Base-by-base conservation (phyloP, 2,888 invertebrate genomes). In the Epinotia nisella region DNA sequence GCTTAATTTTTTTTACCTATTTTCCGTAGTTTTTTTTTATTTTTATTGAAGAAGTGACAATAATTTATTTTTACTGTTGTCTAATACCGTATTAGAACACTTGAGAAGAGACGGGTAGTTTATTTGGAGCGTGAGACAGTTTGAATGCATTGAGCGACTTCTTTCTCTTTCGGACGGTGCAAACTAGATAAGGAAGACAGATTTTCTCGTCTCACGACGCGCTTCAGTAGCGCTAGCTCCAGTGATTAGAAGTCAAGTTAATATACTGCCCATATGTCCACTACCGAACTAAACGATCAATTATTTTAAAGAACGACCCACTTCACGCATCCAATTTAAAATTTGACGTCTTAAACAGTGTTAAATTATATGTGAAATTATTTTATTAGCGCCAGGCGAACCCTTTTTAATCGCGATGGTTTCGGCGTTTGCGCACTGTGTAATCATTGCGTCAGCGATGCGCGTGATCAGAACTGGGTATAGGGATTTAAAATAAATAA, bases 291-390 rank as follows among this genome's bases (percentile, higher is more conserved):
- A 92, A 92, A 81, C 91, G 90, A 90, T 92, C 91, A 92, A 93
- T 92, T 91, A 91, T 90, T 90, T 88, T 87, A 81, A 85, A 87
- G 67, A 87, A 81, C 87, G 88, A 84, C 90, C 91, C 90, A 89
- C 89, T 90, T 91, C 91, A 86, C 90, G 88, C 90, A 91, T 90
- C 93, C 93, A 93, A 93, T 93, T 93, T 93, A 92, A 92, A 92
- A 89, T 89, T 92, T 93, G 93, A 93, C 93, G 87, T 93, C 92
- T 93, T 93, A 92, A 93, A 93, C 92, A 92, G 90, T 89, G 89
- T 89, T 92, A 93, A 93, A 93, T 92, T 93, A 92, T 88, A 85
- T 84, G 84, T 86, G 88, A 90, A 92, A 93, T 93, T 91, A 93
- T 93, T 93, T 93, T 90, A 93, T 93, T 93, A 92, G 89, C 80